Evolutionary conservation across 2,797 vertebrate genomes (phyloP), one percentile per base, ranked within the genome.

Genomic region (Clarias pachynema): DNA sequence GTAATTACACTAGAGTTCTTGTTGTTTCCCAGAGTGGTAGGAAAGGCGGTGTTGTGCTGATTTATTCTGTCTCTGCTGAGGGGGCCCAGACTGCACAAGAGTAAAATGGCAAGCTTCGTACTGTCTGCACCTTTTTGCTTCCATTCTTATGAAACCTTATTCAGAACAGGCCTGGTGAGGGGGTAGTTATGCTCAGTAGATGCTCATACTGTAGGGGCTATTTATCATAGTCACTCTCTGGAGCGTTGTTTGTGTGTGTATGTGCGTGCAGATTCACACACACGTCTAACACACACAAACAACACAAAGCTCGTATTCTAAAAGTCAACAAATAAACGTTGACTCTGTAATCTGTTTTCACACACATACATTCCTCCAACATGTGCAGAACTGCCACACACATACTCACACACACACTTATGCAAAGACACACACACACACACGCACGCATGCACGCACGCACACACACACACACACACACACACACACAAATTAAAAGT

Each of bases 11-110:
- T 59, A 65, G 72, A 70, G 57, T 78, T 83, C 40, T 70, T 37
- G n/a, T 40, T 83, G 40, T 68, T 57, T 70, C 56, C 69, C 77
- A 75, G 24, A 81, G 60, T 82, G 26, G 68, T 84, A 20, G 49
- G 26, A 80, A 49, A 79, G 31, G 56, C 57, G 1, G 49, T 24
- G 59, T 80, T 82, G 53, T 68, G 80, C 31, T 80, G 84, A 86
- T 90, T 89, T 89, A 87, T 85, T 82, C 40, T 29, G 44, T 26
- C 73, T 75, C 62, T 56, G 60, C 31, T n/a, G 63, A 86, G 8
- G 69, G 79, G 79, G 66, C 20, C 29, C 70, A 65, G 68, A 82
- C 40, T 73, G 29, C 37, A 62, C 70, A 82, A 44, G 81, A 74
- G 56, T 81, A 40, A 89, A 88, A 65, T 65, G 79, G 80, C 57